Evolutionary conservation across 2,888 invertebrate genomes (phyloP).

Genomic region (Tillus elongatus): DNA sequence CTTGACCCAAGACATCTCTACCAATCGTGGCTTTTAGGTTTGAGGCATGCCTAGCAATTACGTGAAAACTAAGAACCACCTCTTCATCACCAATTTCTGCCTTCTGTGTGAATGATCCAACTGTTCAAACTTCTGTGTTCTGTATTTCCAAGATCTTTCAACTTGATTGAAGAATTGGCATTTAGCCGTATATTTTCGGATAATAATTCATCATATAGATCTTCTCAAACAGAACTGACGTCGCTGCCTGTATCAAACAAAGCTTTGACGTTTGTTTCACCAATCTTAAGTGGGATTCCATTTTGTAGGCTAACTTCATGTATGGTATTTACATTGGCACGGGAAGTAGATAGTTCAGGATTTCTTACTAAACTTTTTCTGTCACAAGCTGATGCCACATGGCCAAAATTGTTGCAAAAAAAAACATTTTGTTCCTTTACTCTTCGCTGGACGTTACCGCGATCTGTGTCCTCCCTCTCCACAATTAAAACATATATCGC

Average conservation of each 20-base stretch:
- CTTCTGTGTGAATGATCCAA: not conserved
- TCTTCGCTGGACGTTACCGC: not conserved
- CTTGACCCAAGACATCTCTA: not conserved
- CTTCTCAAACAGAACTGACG: not conserved
- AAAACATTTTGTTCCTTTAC: slow-evolving; percentile 2
- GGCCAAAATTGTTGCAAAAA: not conserved
- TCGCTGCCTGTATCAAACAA: slow-evolving; percentile 1
- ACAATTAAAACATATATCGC: no score
- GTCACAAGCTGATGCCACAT: not conserved
- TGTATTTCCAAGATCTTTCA: not conserved
- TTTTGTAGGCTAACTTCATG: not conserved
- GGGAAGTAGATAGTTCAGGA: no score
- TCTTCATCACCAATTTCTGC: not conserved
- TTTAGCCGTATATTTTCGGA: no score
- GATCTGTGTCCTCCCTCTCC: slow-evolving; percentile 2
- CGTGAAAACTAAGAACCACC: not conserved
- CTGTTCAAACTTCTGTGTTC: not conserved
- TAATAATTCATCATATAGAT: not conserved
- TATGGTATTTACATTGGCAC: no score
- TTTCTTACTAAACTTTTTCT: no score
- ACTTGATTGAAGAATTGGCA: no score
- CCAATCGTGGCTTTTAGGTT: not conserved
- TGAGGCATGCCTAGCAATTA: not conserved
- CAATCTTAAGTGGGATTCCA: not conserved
- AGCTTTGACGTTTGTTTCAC: not conserved